Evolutionary conservation across 2,888 invertebrate genomes (phyloP).

Genomic region (Dryococelus australis): DNA sequence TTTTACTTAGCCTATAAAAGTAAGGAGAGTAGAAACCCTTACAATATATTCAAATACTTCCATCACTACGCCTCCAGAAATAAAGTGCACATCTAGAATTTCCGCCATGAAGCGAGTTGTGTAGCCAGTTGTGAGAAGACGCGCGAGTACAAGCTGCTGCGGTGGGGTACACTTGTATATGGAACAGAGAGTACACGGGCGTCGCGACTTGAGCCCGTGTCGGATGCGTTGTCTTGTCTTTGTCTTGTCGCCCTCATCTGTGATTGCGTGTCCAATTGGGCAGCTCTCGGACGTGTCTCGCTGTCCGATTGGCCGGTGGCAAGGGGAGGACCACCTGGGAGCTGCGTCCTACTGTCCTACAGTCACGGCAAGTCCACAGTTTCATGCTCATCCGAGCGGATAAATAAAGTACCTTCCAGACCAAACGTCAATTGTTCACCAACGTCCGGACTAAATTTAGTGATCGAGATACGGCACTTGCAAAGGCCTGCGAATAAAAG

Average conservation of each 20-base stretch:
- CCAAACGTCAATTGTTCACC: no score
- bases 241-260: conserved; percentile 4
- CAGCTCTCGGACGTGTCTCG: conserved; percentile 10
- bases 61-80: no score
- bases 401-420: no score
- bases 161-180: background rate
- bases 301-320: background rate
- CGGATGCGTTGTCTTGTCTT: background rate
- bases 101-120: no score
- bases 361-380: background rate
- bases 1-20: no score
- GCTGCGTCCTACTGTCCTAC: background rate
- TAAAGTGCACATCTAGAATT: no score
- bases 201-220: background rate
- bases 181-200: background rate
- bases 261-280: conserved; percentile 9
- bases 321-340: background rate
- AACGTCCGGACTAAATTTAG: no score
- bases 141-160: background rate
- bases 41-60: no score
- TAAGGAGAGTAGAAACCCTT: no score
- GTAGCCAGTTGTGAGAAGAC: no score
- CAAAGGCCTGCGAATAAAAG: no score
- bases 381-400: background rate
- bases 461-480: no score